Percentiles rank a stretch among this genome's conserved stretches.
Conservation (phyloP, 1,140 invertebrate species). For the Ditylenchus dipsaci region DNA sequence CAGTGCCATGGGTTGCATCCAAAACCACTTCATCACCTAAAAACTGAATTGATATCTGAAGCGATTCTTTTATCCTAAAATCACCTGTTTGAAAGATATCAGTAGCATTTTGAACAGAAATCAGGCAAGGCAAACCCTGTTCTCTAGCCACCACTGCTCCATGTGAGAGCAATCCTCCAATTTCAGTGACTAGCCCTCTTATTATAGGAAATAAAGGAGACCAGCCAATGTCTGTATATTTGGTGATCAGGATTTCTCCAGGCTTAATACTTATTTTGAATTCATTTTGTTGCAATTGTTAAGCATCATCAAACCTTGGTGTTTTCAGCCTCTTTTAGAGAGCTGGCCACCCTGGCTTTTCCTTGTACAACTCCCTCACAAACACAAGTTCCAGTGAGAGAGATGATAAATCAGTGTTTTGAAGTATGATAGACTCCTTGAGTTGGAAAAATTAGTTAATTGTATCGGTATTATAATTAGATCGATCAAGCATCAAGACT, state of each 20-base stretch:
- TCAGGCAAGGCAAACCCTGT: constrained; percentile 76
- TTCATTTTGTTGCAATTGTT: constrained; percentile 38
- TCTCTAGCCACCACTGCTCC: constrained; percentile 60
- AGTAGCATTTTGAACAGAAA: constrained; percentile 70
- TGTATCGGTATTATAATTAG: too few relatives aligned
- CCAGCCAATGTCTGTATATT: constrained; percentile 78
- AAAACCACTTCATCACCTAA: neutral
- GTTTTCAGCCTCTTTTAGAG: constrained; percentile 57
- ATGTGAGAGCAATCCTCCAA: constrained; percentile 80
- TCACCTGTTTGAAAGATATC: constrained; percentile 66
- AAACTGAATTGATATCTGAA: neutral
- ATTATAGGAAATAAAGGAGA: constrained; percentile 75
- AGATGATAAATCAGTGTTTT: neutral
- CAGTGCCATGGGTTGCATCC: neutral
- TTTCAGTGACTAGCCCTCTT: constrained; percentile 74
- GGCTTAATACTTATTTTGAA: constrained; percentile 51
- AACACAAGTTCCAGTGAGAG: constrained; percentile 68
- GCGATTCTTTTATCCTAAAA: neutral
- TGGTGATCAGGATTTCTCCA: constrained; percentile 75
- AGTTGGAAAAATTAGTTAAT: too few relatives aligned
- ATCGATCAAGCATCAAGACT: too few relatives aligned
- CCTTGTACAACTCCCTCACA: constrained; percentile 68
- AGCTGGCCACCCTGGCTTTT: constrained; percentile 68
- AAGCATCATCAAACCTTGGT: constrained; percentile 56
- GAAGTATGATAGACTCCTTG: neutral